Percentiles rank a stretch among this genome's conserved stretches.
These are phyloP conservation scores for Manis pentadactyla DNA, from an alignment of 2,797 vertebrate species.

Conservation along the genomic window DNA sequence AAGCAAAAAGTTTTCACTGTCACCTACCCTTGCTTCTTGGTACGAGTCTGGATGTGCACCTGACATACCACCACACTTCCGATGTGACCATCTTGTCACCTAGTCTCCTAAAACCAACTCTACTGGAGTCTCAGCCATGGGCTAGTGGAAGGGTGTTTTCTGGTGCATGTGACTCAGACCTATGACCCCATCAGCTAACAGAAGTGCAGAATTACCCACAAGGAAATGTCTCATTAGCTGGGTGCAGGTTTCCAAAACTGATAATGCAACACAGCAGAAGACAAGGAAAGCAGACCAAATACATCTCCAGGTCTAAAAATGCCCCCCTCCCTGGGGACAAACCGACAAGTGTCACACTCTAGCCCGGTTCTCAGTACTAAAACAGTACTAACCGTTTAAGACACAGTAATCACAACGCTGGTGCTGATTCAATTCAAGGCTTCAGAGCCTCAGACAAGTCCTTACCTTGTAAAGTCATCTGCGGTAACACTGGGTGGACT, in stretches of 20 bases:
- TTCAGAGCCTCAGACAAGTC: neutral
- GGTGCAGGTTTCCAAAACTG: slow-evolving; percentile 8
- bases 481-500: slow-evolving; percentile 79
- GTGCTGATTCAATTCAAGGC: neutral
- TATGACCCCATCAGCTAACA: neutral
- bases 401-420: neutral
- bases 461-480: slow-evolving; percentile 84
- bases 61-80: neutral
- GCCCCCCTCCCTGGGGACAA: neutral
- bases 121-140: neutral
- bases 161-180: neutral
- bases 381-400: neutral
- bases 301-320: neutral
- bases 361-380: neutral
- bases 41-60: neutral
- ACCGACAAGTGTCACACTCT: neutral
- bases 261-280: neutral
- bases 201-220: neutral
- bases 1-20: slow-evolving; percentile 59
- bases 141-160: neutral
- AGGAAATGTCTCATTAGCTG: neutral
- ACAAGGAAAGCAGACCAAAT: neutral
- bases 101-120: neutral
- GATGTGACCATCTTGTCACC: neutral
- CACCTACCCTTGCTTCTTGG: neutral